Evolutionary conservation across 2,797 vertebrate species (phyloP), one percentile per base, ranked within the genome.

Genomic region (Rhadinocentrus ornatus): DNA sequence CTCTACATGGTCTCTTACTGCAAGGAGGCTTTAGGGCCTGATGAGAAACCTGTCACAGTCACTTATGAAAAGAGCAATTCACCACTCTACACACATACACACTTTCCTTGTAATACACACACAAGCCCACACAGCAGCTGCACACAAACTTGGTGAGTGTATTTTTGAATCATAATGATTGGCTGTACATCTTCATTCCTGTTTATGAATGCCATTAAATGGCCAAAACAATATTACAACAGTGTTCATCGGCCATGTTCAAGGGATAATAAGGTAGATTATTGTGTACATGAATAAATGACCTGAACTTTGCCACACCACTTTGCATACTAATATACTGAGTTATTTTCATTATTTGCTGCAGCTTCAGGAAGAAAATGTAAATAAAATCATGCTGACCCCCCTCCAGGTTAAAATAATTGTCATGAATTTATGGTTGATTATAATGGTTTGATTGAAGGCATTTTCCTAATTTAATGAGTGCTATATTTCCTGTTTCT

Each of bases 21-120:
- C 39, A 2, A 73, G 66, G 73, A 76, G 65, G 88, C 86, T 85
- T 82, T 77, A 68, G 88, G 86, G 83, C 77, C 78, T 80, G 80
- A 82, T 87, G 80, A 88, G 82, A 88, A 90, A 85, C 80, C 86
- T 91, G 87, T 89, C 89, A 90, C 72, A 88, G 80, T 85, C 83
- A 89, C 81, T 91, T 87, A 88, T 81, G 70, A 91, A 90, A 91
- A 90, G 88, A 90, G 86, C 84, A 92, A 79, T 86, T 87, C 81
- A 81, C 78, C 3, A 34, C 73, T 66, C 46, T 29, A 60, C 41
- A 67, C 63, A 72, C 68, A 69, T 50, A 32, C 56, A 29, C 61
- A 55, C 66, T 35, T 32, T 57, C 8, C 48, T 26, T 57, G 11
- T 22, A 53, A 50, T 44, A 18, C 55, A 68, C 44, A 75, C 41